Evolutionary conservation across 2,797 vertebrate genomes (phyloP).

Genomic region (Spea hammondii): DNA sequence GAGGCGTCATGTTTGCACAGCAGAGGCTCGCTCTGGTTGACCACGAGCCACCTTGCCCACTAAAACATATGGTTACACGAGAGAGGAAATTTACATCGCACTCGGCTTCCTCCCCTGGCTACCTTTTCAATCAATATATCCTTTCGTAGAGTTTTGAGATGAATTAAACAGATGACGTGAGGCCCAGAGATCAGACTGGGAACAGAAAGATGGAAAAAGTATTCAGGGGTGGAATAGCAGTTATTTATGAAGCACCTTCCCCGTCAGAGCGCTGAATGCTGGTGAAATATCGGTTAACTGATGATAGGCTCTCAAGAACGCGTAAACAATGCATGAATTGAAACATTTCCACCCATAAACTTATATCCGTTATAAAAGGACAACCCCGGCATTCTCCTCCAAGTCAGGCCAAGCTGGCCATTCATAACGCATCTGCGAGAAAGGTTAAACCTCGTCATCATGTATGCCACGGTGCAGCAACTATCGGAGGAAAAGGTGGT

Average conservation of each 20-base stretch:
- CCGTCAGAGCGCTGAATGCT: too few relatives aligned
- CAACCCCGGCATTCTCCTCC: too few relatives aligned
- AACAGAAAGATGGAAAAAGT: conserved; percentile 32
- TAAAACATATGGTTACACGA: conserved; percentile 44
- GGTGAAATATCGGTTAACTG: too few relatives aligned
- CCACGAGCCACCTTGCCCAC: conserved; percentile 31
- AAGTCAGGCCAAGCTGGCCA: too few relatives aligned
- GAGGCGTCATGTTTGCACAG: conserved; percentile 21
- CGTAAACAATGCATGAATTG: too few relatives aligned
- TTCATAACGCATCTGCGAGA: too few relatives aligned
- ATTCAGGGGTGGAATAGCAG: neutral
- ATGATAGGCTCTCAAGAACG: too few relatives aligned
- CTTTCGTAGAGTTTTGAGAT: conserved; percentile 41
- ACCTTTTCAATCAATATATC: conserved; percentile 36
- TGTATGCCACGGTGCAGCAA: too few relatives aligned
- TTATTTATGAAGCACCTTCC: conserved; percentile 1
- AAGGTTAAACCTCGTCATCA: too few relatives aligned
- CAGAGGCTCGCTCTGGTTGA: conserved; percentile 25
- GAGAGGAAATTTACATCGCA: conserved; percentile 29
- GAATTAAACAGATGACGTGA: conserved; percentile 49
- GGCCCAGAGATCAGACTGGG: conserved; percentile 17
- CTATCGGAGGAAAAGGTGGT: too few relatives aligned
- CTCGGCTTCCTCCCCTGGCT: conserved; percentile 27
- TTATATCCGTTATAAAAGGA: too few relatives aligned
- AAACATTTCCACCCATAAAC: too few relatives aligned